Evolutionary conservation across 1,140 invertebrate genomes (phyloP).

Genomic region (Pomacea maculata): DNA sequence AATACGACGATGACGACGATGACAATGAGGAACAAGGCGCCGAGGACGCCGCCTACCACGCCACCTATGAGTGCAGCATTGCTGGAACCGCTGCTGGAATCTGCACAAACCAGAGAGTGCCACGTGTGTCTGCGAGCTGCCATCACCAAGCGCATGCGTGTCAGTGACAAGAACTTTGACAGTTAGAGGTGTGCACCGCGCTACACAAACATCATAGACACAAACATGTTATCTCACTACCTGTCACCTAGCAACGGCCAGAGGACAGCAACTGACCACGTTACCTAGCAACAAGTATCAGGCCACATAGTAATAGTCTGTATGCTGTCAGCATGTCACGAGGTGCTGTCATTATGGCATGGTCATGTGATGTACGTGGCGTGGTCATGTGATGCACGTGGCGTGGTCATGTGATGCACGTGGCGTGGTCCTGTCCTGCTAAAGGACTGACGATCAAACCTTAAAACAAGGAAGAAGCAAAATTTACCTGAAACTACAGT

Average conservation of each 20-base stretch:
- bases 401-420: too few relatives aligned
- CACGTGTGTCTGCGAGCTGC: not conserved
- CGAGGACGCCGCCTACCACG: not conserved
- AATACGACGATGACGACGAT: constrained; percentile 2
- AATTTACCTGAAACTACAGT: not conserved
- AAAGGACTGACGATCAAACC: not conserved
- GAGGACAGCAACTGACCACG: not conserved
- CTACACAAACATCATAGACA: too few relatives aligned
- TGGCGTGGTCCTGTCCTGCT: too few relatives aligned
- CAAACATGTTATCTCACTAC: too few relatives aligned
- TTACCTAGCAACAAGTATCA: not conserved
- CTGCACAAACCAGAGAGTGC: not conserved
- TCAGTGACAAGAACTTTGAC: not conserved
- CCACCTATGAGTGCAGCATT: not conserved
- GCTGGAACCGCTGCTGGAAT: not conserved
- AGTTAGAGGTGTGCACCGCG: not conserved
- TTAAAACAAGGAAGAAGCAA: not conserved
- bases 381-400: too few relatives aligned
- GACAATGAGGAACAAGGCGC: not conserved
- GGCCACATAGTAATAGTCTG: not conserved
- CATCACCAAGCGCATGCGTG: not conserved
- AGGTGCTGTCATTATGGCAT: not conserved
- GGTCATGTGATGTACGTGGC: too few relatives aligned
- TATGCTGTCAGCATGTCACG: not conserved
- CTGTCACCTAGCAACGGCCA: too few relatives aligned